Percentiles rank a stretch among this genome's conserved stretches.
phyloP scores from a whole-genome alignment of 2,113 vertebrate species.

The Ranitomeya imitator region DNA sequence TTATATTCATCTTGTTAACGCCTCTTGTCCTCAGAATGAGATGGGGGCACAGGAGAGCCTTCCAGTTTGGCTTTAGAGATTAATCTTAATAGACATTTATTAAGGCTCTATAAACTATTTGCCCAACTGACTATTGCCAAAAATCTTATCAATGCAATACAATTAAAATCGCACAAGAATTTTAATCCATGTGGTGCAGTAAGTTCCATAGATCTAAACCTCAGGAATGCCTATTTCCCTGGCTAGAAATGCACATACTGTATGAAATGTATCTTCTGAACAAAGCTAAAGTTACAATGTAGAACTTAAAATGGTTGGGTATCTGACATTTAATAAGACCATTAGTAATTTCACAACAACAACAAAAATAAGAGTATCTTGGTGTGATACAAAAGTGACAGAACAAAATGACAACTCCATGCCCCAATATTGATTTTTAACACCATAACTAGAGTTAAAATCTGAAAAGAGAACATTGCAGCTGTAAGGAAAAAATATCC shows the following conservation, averaged over 20 bases:
- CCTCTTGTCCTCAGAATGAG: not conserved
- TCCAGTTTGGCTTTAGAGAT: not conserved
- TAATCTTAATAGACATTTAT: slow-evolving; percentile 52
- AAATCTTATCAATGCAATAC: not conserved
- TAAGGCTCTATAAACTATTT: slow-evolving; percentile 33
- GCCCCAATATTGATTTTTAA: no score
- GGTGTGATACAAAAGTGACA: not conserved
- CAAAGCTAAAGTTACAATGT: not conserved
- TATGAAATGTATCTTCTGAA: slow-evolving; percentile 28
- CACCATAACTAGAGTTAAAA: not conserved
- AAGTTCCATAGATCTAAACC: slow-evolving; percentile 6
- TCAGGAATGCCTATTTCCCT: slow-evolving; percentile 2
- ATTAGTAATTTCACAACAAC: no score
- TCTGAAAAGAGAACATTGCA: not conserved
- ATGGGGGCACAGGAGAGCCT: not conserved
- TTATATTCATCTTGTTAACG: not conserved
- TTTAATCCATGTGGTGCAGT: slow-evolving; percentile 9
- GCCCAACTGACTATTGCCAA: slow-evolving; percentile 19
- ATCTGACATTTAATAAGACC: not conserved
- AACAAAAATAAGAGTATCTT: not conserved
- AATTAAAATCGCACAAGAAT: slow-evolving; percentile 31
- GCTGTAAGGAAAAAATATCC: not conserved
- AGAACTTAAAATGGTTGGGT: not conserved
- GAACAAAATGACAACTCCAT: no score
- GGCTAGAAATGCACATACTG: not conserved